Conservation (phyloP, 2,113 vertebrate genomes). For the Microtus montanus region DNA sequence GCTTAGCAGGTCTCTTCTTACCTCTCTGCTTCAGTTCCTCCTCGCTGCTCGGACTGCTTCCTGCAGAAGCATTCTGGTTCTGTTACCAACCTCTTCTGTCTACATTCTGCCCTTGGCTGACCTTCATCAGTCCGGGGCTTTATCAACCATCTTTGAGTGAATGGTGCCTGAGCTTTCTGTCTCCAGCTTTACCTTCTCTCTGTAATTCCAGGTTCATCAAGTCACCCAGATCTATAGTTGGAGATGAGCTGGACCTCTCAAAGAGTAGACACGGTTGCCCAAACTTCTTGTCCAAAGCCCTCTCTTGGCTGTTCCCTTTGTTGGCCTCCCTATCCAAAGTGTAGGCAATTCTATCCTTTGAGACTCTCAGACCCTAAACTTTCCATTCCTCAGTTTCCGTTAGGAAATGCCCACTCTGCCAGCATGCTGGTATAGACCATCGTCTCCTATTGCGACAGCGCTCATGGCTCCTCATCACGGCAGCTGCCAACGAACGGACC, state of each 20-base stretch:
- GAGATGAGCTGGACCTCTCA: not conserved
- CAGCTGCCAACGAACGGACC: not conserved
- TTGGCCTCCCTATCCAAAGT: not conserved
- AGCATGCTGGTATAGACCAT: not conserved
- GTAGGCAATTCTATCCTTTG: not conserved
- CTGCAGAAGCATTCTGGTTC: not conserved
- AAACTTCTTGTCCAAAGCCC: not conserved
- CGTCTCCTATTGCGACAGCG: not conserved
- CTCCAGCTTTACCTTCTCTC: not conserved
- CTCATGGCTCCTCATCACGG: not conserved
- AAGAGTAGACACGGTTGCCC: not conserved
- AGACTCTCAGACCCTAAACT: not conserved
- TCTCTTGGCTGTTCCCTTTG: not conserved
- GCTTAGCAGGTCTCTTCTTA: not conserved
- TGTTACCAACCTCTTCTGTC: not conserved
- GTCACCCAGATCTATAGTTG: not conserved
- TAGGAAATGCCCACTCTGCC: not conserved
- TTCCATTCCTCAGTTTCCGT: not conserved
- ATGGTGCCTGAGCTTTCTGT: not conserved
- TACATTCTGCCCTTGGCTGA: not conserved
- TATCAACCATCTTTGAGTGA: not conserved
- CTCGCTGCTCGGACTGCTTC: not conserved
- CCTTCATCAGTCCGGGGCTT: not conserved
- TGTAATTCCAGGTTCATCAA: not conserved
- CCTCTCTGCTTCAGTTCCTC: not conserved